Percentiles rank a stretch among this genome's conserved stretches.
Evolutionary conservation across 2,113 vertebrate genomes (phyloP).

Genomic region (Oceanodroma tethys): DNA sequence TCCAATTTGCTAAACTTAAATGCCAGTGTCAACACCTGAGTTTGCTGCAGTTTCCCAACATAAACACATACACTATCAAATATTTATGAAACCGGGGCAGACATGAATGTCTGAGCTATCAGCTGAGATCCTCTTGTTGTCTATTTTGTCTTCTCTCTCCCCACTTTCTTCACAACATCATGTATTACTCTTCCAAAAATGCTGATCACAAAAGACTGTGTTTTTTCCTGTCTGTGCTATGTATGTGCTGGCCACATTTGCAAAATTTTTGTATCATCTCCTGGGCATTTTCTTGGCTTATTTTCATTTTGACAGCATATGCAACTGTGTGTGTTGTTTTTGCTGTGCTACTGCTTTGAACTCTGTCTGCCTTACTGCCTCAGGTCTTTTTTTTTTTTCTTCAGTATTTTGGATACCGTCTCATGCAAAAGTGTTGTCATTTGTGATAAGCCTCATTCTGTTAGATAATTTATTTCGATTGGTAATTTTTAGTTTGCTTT

Average conservation of each 20-base stretch:
- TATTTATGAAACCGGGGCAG: not conserved
- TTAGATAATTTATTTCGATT: not conserved
- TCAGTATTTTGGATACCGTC: not conserved
- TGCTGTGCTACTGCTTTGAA: constrained; percentile 15
- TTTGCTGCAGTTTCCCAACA: not conserved
- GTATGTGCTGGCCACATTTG: not conserved
- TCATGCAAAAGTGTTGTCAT: not conserved
- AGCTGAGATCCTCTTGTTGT: not conserved
- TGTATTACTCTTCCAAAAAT: not conserved
- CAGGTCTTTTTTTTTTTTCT: not conserved
- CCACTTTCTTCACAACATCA: not conserved
- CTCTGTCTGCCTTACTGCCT: not conserved
- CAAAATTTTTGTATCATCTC: not conserved
- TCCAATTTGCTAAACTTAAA: not conserved
- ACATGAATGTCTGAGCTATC: not conserved
- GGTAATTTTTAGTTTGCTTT: not conserved
- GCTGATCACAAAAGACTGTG: not conserved
- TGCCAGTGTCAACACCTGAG: not conserved
- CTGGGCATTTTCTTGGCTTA: constrained; percentile 8
- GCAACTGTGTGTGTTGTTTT: not conserved
- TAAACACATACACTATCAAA: not conserved
- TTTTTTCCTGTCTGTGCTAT: not conserved
- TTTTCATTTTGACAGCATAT: constrained; percentile 25
- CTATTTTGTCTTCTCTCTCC: not conserved
- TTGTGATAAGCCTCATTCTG: not conserved